Evolutionary conservation across 2,888 invertebrate species (phyloP).

Genomic region (Coelopa pilipes): DNA sequence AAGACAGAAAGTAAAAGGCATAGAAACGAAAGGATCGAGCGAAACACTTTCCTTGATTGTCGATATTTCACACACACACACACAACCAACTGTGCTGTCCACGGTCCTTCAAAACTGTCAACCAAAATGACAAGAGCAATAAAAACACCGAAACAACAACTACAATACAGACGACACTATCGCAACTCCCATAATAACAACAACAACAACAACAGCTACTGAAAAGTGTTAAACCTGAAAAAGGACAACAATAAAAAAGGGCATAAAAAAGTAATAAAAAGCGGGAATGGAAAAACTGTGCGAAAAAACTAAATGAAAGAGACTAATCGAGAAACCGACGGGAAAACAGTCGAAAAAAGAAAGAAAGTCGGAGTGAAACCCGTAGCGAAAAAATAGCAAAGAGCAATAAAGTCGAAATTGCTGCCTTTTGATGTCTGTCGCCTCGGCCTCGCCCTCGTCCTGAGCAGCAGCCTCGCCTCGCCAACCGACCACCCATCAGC

Average conservation of each 20-base stretch:
- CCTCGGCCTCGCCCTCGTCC: neutral
- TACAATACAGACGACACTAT: no score
- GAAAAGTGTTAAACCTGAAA: neutral
- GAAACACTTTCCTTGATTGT: slow-evolving; percentile 5
- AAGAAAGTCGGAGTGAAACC: slow-evolving; percentile 32
- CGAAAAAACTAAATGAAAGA: slow-evolving; percentile 8
- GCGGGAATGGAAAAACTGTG: neutral
- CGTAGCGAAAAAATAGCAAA: slow-evolving; percentile 50
- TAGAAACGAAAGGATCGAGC: neutral
- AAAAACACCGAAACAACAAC: no score
- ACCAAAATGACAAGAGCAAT: no score
- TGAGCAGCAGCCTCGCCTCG: no score
- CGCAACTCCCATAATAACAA: no score
- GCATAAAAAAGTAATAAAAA: neutral
- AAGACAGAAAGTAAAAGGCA: no score
- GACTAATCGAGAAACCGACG: neutral
- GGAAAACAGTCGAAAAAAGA: slow-evolving; percentile 49
- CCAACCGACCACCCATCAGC: no score
- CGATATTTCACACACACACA: slow-evolving; percentile 1
- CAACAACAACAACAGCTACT: neutral
- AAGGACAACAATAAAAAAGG: slow-evolving; percentile 6
- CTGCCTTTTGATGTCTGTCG: slow-evolving; percentile 49
- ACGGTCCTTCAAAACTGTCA: no score
- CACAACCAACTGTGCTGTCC: slow-evolving; percentile 44
- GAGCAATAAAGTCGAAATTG: slow-evolving; percentile 42